Conservation (phyloP, 2,113 vertebrate species). For the Sitta europaea region DNA sequence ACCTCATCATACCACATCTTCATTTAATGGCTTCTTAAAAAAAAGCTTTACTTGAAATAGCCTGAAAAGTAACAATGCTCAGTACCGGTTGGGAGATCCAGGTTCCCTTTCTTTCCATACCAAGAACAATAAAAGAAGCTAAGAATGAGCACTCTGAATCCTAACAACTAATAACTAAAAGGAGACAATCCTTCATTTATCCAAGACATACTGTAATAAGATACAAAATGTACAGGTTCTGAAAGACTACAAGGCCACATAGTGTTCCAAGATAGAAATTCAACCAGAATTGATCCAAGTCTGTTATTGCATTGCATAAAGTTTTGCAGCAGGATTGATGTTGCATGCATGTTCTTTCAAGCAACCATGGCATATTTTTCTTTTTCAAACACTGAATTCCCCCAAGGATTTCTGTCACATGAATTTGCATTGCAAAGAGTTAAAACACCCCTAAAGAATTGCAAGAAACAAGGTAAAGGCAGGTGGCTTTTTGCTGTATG, state of each 20-base stretch:
- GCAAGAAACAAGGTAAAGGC: background rate
- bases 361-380: background rate
- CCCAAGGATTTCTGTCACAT: background rate
- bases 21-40: background rate
- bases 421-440: background rate
- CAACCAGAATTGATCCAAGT: background rate
- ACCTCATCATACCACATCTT: background rate
- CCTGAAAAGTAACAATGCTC: background rate
- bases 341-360: background rate
- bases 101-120: background rate
- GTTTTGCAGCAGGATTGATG: background rate
- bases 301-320: background rate
- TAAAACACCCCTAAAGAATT: background rate
- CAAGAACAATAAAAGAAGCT: background rate
- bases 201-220: background rate
- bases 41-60: background rate
- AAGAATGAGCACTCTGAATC: background rate
- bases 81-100: background rate
- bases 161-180: background rate
- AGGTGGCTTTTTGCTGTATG: rapidly evolving
- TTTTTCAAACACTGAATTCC: background rate
- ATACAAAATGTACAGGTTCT: background rate
- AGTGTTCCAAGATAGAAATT: background rate
- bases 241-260: rapidly evolving
- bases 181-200: background rate